phyloP scores from a whole-genome alignment of 2,797 vertebrate genomes.

The Vultur gryphus region DNA sequence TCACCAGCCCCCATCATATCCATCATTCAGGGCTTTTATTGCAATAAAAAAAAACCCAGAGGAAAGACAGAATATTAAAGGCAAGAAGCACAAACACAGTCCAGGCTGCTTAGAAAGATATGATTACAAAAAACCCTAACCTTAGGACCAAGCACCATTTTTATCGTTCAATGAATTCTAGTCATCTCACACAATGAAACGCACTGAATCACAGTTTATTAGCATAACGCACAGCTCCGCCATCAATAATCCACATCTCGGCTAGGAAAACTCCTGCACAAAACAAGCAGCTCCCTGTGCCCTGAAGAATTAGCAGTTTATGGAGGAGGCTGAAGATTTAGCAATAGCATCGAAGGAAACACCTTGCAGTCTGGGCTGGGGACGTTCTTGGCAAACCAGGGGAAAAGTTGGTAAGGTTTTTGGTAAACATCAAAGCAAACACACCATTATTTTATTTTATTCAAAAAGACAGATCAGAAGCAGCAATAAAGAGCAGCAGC shows the following conservation, averaged over 20 bases:
- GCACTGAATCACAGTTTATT: background rate
- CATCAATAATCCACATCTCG: fast-evolving
- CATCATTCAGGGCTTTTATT: background rate
- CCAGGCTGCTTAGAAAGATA: background rate
- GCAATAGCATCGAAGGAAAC: background rate
- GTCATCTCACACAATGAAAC: background rate
- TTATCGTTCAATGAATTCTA: background rate
- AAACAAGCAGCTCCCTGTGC: background rate
- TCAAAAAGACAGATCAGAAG: background rate
- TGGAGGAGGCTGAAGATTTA: background rate
- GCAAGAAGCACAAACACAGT: background rate
- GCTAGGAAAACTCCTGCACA: background rate
- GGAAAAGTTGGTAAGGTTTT: background rate
- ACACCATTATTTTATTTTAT: background rate
- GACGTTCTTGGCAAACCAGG: background rate
- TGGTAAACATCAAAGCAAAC: background rate
- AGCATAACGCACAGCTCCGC: background rate
- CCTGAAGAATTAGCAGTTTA: background rate
- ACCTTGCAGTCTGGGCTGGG: background rate
- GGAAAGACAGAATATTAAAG: background rate
- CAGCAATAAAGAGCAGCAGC: background rate
- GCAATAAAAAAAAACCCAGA: background rate
- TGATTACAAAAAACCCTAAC: background rate
- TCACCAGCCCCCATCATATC: background rate
- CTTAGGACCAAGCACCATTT: background rate